phyloP scores from a whole-genome alignment of 2,797 vertebrate species.

The Coracias cyanogaster region DNA sequence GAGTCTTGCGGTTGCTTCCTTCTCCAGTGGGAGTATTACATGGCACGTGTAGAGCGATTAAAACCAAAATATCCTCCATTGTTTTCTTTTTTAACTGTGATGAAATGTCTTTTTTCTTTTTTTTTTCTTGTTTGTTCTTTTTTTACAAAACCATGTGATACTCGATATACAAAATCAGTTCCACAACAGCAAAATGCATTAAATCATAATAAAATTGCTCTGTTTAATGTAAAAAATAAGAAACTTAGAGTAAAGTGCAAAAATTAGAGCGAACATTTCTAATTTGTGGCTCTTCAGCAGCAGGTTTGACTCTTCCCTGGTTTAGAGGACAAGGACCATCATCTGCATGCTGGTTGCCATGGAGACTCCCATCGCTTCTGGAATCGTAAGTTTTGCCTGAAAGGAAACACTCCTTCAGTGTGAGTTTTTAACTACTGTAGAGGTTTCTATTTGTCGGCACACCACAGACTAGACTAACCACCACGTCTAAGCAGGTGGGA shows the following conservation, averaged over 20 bases:
- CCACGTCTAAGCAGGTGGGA: neutral
- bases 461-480: neutral
- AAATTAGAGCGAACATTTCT: slow-evolving; percentile 76
- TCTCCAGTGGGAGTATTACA: neutral
- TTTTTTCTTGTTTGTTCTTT: neutral
- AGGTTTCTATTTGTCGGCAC: slow-evolving; percentile 18
- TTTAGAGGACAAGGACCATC: slow-evolving; percentile 42
- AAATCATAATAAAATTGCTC: slow-evolving; percentile 17
- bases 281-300: slow-evolving; percentile 39
- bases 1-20: neutral
- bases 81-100: neutral
- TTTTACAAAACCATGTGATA: neutral
- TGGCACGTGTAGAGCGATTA: neutral
- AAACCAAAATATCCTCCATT: neutral
- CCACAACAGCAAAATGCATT: slow-evolving; percentile 13
- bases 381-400: slow-evolving; percentile 68
- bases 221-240: slow-evolving; percentile 38
- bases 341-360: slow-evolving; percentile 59
- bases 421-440: neutral
- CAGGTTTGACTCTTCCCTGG: slow-evolving; percentile 37
- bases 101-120: neutral
- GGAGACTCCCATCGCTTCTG: slow-evolving; percentile 68
- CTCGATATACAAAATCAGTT: slow-evolving; percentile 19
- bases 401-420: slow-evolving; percentile 44
- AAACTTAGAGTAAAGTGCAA: slow-evolving; percentile 74